Evolutionary conservation across 2,888 invertebrate species (phyloP).

Genomic region (Drosophila conformis): DNA sequence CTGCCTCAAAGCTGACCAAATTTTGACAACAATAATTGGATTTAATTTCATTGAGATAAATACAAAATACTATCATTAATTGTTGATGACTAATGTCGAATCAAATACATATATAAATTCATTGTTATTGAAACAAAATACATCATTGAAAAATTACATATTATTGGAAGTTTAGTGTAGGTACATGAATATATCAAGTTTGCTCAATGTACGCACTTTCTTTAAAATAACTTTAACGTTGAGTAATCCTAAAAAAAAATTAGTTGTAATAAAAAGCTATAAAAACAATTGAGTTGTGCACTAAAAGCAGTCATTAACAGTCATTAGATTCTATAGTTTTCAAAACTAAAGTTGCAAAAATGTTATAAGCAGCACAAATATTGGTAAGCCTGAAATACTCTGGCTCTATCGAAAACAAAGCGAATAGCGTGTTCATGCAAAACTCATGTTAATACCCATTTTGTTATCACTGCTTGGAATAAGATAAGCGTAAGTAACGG

Average conservation of each 20-base stretch:
- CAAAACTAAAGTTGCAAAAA: background rate
- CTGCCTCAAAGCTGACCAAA: conserved; percentile 43
- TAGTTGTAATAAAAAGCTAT: background rate
- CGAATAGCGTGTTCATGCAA: background rate
- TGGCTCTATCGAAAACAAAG: background rate
- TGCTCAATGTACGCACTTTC: background rate
- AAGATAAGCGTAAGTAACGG: background rate
- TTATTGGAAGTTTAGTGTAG: background rate
- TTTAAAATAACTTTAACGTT: background rate
- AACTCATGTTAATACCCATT: background rate
- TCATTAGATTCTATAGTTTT: background rate
- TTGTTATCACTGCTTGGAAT: background rate
- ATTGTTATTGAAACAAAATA: background rate
- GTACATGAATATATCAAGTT: background rate
- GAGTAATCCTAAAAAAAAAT: background rate
- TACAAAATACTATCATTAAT: background rate
- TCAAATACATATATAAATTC: background rate
- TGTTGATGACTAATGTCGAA: background rate
- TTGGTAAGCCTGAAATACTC: background rate
- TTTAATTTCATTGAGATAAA: conserved; percentile 6
- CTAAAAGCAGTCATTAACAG: background rate
- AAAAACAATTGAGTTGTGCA: background rate
- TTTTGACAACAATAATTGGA: conserved; percentile 6
- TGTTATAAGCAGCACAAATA: background rate
- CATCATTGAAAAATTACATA: background rate